phyloP scores from a whole-genome alignment of 2,113 vertebrate species.

The Lycaon pictus region DNA sequence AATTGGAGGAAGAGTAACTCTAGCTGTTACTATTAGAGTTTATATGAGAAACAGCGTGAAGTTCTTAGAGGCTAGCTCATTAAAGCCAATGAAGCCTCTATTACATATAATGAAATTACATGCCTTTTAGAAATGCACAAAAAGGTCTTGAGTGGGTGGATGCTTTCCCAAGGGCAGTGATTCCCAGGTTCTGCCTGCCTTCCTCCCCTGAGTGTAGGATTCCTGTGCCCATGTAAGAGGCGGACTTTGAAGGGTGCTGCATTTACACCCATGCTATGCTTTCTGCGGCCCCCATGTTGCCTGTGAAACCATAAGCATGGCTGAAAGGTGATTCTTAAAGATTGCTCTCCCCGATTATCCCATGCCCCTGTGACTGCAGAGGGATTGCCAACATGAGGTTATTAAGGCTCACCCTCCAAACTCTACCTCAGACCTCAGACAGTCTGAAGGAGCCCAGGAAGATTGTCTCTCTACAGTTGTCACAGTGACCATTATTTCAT shows the following conservation, averaged over 20 bases:
- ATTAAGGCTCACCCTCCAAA: neutral
- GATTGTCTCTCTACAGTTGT: neutral
- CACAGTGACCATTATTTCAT: neutral
- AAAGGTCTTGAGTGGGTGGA: neutral
- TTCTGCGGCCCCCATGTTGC: neutral
- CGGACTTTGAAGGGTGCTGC: neutral
- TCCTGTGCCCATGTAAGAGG: neutral
- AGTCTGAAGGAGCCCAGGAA: neutral
- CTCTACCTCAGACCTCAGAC: neutral
- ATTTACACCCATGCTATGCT: neutral
- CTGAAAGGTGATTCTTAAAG: neutral
- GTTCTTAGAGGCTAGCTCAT: slow-evolving; percentile 49
- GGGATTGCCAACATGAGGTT: neutral
- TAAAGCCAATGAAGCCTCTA: neutral
- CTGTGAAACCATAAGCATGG: neutral
- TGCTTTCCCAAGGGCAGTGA: neutral
- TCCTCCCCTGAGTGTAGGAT: neutral
- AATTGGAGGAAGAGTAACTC: slow-evolving; percentile 28
- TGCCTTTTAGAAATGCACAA: slow-evolving; percentile 1
- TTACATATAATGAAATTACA: slow-evolving; percentile 41
- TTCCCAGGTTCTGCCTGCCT: neutral
- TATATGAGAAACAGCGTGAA: slow-evolving; percentile 28
- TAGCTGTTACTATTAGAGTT: neutral
- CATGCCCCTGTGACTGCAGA: neutral
- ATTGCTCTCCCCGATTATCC: neutral